Conservation (phyloP, 2,113 vertebrate genomes). For the Ia io region DNA sequence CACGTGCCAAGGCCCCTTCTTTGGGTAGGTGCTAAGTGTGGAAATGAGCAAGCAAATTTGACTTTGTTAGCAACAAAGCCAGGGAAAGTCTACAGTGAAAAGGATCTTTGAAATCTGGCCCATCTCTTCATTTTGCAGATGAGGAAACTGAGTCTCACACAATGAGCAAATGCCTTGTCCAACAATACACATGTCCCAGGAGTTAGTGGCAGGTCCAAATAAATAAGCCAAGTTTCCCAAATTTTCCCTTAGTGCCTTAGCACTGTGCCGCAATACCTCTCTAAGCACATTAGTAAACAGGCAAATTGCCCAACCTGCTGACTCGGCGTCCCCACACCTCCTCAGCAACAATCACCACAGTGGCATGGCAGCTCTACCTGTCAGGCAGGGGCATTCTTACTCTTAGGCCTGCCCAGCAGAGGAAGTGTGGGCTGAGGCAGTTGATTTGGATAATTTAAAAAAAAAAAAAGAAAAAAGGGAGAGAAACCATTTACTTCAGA, state of each 20-base stretch:
- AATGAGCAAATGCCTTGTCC: background rate
- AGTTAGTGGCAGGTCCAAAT: background rate
- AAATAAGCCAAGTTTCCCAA: background rate
- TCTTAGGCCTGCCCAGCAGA: background rate
- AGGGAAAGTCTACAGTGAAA: background rate
- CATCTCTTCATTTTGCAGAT: background rate
- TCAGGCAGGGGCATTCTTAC: background rate
- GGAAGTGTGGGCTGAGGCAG: background rate
- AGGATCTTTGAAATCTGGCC: background rate
- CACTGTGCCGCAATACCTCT: fast-evolving
- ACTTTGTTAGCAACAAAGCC: background rate
- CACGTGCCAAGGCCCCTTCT: background rate
- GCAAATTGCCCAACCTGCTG: background rate
- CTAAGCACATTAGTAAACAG: background rate
- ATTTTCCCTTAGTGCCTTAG: background rate
- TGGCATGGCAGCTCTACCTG: too few species aligned
- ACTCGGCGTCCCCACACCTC: background rate
- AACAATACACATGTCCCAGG: background rate
- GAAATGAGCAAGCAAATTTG: background rate
- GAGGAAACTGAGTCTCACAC: background rate
- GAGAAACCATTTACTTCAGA: background rate
- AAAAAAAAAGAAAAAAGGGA: background rate
- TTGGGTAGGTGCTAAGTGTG: background rate
- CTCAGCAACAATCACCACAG: background rate
- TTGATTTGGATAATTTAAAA: background rate